These are phyloP conservation scores for Zaprionus obscuricornis DNA, from an alignment of 2,888 invertebrate species.

Conservation along the genomic window DNA sequence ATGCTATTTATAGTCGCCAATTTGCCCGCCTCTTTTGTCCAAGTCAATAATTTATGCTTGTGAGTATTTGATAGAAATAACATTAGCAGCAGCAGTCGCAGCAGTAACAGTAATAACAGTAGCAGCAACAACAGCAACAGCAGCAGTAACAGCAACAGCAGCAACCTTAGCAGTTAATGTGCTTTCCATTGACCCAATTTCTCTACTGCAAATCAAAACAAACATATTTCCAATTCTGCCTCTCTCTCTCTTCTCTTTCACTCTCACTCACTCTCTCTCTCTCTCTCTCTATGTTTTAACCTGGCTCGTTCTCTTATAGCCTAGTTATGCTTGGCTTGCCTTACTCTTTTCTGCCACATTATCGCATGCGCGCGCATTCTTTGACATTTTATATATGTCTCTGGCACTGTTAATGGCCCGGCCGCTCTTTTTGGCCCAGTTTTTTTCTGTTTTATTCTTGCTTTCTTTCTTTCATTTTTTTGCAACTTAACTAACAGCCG, in stretches of 20 bases:
- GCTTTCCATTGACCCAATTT: conserved; percentile 70
- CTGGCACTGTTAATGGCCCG: conserved; percentile 51
- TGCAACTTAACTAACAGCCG: conserved; percentile 39
- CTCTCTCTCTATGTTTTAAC: conserved; percentile 21
- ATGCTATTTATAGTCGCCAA: conserved; percentile 60
- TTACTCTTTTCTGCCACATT: conserved; percentile 11
- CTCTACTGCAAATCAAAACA: conserved; percentile 58
- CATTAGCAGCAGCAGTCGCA: conserved; percentile 9
- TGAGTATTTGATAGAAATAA: no score
- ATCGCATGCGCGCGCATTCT: conserved; percentile 40
- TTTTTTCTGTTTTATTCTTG: no score
- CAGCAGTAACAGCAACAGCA: conserved; percentile 7
- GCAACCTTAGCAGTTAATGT: conserved; percentile 39
- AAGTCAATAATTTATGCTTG: conserved; percentile 70
- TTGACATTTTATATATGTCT: conserved; percentile 17
- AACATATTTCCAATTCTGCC: conserved; percentile 48
- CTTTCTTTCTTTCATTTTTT: conserved; percentile 63
- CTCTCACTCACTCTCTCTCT: neutral
- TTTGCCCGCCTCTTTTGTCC: conserved; percentile 16
- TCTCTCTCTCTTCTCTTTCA: conserved; percentile 3
- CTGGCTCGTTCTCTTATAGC: conserved; percentile 21
- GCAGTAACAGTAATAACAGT: conserved; percentile 2
- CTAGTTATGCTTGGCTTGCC: neutral
- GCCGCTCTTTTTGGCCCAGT: conserved; percentile 65
- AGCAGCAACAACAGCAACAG: conserved; percentile 4